Conservation (phyloP, 1,140 invertebrate genomes). For the Neodiprion virginianus region DNA sequence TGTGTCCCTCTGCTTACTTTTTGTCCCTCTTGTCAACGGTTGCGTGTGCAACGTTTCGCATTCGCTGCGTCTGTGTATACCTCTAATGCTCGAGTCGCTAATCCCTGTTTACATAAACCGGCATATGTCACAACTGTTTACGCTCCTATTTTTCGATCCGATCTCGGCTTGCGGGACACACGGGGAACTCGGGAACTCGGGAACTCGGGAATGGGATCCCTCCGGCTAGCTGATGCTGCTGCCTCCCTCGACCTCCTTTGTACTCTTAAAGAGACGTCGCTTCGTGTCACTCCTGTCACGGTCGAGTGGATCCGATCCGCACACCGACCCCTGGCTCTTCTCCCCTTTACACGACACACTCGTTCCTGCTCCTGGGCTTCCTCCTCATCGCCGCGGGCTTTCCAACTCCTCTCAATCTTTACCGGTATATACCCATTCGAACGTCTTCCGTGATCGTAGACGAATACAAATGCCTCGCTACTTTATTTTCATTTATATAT, state of each 20-base stretch:
- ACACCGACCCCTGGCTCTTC: not conserved
- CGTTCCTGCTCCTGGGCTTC: not conserved
- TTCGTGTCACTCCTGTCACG: constrained; percentile 4
- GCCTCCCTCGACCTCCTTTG: not conserved
- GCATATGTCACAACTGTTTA: constrained; percentile 55
- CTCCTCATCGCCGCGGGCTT: too few species aligned
- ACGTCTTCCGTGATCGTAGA: too few species aligned
- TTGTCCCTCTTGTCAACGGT: not conserved
- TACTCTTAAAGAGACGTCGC: not conserved
- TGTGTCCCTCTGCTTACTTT: not conserved
- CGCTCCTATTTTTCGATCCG: constrained; percentile 21
- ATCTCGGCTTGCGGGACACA: not conserved
- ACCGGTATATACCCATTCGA: too few species aligned
- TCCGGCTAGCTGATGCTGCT: not conserved
- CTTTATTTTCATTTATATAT: too few species aligned
- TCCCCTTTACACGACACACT: not conserved
- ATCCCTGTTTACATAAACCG: constrained; percentile 49
- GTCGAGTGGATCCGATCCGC: constrained; percentile 9
- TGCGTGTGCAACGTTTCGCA: not conserved
- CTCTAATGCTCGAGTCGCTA: constrained; percentile 39
- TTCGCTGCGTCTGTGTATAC: not conserved
- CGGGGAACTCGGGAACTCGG: not conserved
- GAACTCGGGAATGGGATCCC: not conserved
- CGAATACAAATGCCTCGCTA: too few species aligned
- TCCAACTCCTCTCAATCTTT: too few species aligned